Evolutionary conservation across 2,888 invertebrate species (phyloP).

Genomic region (Arge pagana): DNA sequence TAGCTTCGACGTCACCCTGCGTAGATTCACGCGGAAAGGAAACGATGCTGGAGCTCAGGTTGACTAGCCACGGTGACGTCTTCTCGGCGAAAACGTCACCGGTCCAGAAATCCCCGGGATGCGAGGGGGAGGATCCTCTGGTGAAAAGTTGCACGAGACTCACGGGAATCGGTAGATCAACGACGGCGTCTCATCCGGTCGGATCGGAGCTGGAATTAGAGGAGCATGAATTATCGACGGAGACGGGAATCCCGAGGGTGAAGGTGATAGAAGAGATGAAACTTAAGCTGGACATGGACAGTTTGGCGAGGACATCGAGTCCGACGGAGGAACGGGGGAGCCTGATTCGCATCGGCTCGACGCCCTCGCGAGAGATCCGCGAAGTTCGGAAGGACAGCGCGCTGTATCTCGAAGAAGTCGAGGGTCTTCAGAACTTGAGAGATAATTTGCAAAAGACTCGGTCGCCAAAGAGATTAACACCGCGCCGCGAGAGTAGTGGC

Average conservation of each 20-base stretch:
- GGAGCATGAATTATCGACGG: background rate
- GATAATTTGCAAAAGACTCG: conserved; percentile 29
- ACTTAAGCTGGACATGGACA: conserved; percentile 7
- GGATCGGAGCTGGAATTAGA: background rate
- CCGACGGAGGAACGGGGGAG: conserved; percentile 13
- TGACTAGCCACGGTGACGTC: conserved; percentile 36
- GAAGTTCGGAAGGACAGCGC: conserved; percentile 47
- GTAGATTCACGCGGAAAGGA: background rate
- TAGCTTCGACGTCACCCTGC: conserved; percentile 28
- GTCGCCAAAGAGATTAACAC: conserved; percentile 29
- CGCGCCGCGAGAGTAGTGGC: conserved; percentile 49
- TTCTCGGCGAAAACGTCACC: conserved; percentile 25
- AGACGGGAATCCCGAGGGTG: conserved; percentile 17
- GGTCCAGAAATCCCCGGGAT: conserved; percentile 18
- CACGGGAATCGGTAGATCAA: background rate
- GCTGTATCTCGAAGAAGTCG: conserved; percentile 42
- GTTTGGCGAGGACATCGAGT: background rate
- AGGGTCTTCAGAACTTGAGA: conserved; percentile 30
- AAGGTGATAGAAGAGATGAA: conserved; percentile 5
- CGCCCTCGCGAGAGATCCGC: conserved; percentile 19
- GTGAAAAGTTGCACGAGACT: background rate
- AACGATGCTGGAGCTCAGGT: conserved; percentile 30
- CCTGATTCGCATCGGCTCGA: conserved; percentile 1
- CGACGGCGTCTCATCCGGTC: background rate
- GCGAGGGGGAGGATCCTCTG: conserved; percentile 4